phyloP scores from a whole-genome alignment of 2,888 invertebrate genomes.

The Sceliomorpha sp. region DNA sequence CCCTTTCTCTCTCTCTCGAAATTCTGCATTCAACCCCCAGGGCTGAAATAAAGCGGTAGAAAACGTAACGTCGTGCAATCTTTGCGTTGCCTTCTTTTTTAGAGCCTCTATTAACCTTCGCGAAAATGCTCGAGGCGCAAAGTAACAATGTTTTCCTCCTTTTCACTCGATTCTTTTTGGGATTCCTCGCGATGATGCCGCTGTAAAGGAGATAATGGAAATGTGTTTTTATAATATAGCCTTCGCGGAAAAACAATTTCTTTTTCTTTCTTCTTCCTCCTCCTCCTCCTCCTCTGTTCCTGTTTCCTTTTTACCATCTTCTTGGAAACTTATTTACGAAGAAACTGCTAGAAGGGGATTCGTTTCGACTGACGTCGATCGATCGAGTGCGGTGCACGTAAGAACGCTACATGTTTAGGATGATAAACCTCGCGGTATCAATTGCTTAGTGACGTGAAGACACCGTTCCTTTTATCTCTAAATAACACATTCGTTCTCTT shows the following conservation, averaged over 20 bases:
- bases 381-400: too few species aligned
- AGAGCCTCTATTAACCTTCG: slow-evolving; percentile 1
- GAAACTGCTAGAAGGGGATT: too few species aligned
- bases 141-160: slow-evolving; percentile 1
- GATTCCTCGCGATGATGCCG: neutral
- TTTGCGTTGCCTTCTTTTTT: neutral
- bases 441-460: slow-evolving; percentile 3
- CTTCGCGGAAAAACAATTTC: neutral
- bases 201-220: neutral
- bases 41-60: neutral
- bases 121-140: neutral
- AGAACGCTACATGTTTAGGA: too few species aligned
- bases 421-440: slow-evolving; percentile 10
- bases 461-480: slow-evolving; percentile 2
- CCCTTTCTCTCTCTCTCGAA: too few species aligned
- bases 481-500: slow-evolving; percentile 11
- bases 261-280: too few species aligned
- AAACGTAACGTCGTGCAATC: slow-evolving; percentile 5
- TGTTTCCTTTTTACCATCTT: too few species aligned
- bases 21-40: slow-evolving; percentile 3
- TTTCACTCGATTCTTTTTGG: neutral
- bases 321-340: too few species aligned
- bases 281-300: too few species aligned
- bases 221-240: neutral
- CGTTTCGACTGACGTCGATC: too few species aligned